Evolutionary conservation across 2,113 vertebrate genomes (phyloP).

Genomic region (Tragelaphus strepsiceros): DNA sequence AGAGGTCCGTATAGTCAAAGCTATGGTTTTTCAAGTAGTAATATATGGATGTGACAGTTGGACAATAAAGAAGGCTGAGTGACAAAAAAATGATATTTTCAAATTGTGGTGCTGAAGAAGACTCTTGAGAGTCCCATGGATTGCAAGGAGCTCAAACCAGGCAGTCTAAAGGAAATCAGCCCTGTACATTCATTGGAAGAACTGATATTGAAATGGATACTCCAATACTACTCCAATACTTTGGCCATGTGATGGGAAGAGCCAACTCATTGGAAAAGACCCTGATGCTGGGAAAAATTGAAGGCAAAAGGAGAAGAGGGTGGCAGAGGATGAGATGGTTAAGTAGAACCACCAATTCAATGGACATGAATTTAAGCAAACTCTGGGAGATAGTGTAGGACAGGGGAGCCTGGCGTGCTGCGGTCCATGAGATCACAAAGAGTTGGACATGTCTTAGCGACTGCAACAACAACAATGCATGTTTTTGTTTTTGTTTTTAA

Average conservation of each 20-base stretch:
- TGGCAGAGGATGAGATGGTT: background rate
- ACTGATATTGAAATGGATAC: background rate
- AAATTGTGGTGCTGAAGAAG: background rate
- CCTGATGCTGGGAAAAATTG: background rate
- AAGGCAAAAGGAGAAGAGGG: background rate
- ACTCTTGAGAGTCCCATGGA: background rate
- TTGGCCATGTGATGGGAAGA: background rate
- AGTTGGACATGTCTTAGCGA: background rate
- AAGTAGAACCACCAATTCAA: background rate
- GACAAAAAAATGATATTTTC: background rate
- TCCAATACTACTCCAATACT: no score
- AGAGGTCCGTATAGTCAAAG: background rate
- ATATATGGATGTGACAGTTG: background rate
- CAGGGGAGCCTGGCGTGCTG: background rate
- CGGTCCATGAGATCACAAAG: background rate
- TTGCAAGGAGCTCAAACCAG: background rate
- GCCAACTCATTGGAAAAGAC: background rate
- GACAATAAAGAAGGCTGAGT: background rate
- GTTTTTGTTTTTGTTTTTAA: background rate
- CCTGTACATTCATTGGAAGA: background rate
- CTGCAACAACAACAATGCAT: background rate
- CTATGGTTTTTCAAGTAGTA: background rate
- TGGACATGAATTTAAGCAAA: background rate
- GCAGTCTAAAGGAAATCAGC: background rate
- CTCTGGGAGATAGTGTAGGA: background rate